Evolutionary conservation across 2,113 vertebrate genomes (phyloP).

Genomic region (Ammodytes dubius): DNA sequence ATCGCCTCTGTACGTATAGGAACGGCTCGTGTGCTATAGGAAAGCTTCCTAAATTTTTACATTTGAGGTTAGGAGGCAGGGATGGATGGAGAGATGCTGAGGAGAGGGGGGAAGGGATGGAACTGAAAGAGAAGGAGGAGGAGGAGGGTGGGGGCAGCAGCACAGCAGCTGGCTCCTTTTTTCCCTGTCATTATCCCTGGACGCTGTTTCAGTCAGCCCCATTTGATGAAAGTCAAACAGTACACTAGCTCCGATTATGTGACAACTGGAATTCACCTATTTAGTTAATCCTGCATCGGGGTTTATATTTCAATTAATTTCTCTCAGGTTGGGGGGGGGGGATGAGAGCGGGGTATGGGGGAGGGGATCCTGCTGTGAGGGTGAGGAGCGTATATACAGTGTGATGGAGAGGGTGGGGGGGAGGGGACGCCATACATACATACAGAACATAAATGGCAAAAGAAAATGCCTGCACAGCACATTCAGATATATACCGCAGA

Average conservation of each 20-base stretch:
- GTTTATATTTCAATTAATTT: conserved; percentile 85
- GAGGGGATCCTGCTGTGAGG: conserved; percentile 63
- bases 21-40: conserved; percentile 29
- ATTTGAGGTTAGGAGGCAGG: conserved; percentile 61
- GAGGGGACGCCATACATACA: conserved; percentile 70
- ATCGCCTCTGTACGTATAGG: conserved; percentile 26
- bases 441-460: conserved; percentile 64
- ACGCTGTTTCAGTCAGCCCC: conserved; percentile 74
- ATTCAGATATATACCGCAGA: conserved; percentile 65
- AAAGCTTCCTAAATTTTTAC: conserved; percentile 49
- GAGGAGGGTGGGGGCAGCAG: conserved; percentile 7
- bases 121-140: conserved; percentile 24
- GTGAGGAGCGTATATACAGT: conserved; percentile 71
- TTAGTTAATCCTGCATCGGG: conserved; percentile 81
- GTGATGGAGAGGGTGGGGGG: conserved; percentile 68
- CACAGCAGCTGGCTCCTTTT: conserved; percentile 82
- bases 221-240: conserved; percentile 85
- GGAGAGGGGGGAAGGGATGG: conserved; percentile 64
- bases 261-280: conserved; percentile 85
- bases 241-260: conserved; percentile 81
- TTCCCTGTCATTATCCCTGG: conserved; percentile 82
- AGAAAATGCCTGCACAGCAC: conserved; percentile 79
- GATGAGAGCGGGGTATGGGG: conserved; percentile 46
- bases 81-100: conserved; percentile 69
- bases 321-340: conserved; percentile 69